A percentile compares a stretch with the other conserved stretches of the same genome.
Evolutionary conservation across 1,140 invertebrate genomes (phyloP).

Genomic region (Cydia strobilella): DNA sequence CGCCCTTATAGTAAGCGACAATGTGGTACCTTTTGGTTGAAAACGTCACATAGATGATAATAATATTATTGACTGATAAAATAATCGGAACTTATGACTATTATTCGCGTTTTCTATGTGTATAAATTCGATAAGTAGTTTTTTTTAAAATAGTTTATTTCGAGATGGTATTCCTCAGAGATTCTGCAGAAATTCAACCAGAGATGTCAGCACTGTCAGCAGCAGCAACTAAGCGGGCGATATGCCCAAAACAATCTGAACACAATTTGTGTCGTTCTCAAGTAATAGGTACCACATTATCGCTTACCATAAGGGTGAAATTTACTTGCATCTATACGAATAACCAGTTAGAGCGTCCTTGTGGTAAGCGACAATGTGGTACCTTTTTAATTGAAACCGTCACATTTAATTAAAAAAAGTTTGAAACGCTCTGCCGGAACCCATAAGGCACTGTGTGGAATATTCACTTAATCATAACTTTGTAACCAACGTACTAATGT

Average conservation of each 20-base stretch:
- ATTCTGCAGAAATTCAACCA: not conserved
- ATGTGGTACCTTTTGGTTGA: too few relatives aligned
- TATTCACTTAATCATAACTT: conserved; percentile 2
- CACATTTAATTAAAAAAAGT: not conserved
- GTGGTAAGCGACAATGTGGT: too few relatives aligned
- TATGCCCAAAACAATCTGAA: too few relatives aligned
- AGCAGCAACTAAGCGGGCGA: not conserved
- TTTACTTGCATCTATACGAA: too few relatives aligned
- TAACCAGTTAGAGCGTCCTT: too few relatives aligned
- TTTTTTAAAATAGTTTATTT: not conserved
- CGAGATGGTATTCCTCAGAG: not conserved
- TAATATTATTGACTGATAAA: not conserved
- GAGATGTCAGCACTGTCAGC: not conserved
- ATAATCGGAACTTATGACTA: not conserved
- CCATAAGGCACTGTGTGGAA: conserved; percentile 9
- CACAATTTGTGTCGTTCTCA: too few relatives aligned
- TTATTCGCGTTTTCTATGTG: not conserved
- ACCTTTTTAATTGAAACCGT: too few relatives aligned
- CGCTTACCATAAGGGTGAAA: too few relatives aligned
- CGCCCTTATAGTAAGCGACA: too few relatives aligned
- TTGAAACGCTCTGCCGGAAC: not conserved
- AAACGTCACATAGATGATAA: too few relatives aligned
- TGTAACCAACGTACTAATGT: too few relatives aligned
- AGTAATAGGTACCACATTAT: too few relatives aligned
- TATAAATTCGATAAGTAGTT: not conserved